Evolutionary conservation across 2,888 invertebrate genomes (phyloP).

Genomic region (Hylaea fasciaria): DNA sequence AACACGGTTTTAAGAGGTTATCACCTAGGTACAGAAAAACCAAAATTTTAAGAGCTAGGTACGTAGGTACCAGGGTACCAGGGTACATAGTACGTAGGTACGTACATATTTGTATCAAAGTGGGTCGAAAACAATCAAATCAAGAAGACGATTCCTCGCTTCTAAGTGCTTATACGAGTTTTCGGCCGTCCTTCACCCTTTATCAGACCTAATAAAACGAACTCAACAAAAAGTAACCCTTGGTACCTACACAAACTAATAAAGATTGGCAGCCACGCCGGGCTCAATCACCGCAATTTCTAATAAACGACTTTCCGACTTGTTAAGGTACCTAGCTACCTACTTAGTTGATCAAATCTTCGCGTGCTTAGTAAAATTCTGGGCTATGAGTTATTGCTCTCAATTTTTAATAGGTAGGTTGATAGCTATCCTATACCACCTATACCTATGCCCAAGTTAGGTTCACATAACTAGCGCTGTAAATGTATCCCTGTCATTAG

Average conservation of each 20-base stretch:
- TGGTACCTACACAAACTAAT: slow-evolving; percentile 51
- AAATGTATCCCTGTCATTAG: too few relatives aligned
- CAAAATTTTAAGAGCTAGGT: too few relatives aligned
- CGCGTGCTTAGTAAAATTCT: too few relatives aligned
- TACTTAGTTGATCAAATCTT: too few relatives aligned
- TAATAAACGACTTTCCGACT: slow-evolving; percentile 22
- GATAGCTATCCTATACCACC: not conserved
- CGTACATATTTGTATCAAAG: too few relatives aligned
- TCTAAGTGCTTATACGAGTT: slow-evolving; percentile 26
- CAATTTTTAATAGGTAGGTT: too few relatives aligned
- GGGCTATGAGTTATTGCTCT: too few relatives aligned
- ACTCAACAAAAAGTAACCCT: slow-evolving; percentile 50
- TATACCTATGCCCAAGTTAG: not conserved
- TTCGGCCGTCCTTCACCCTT: slow-evolving; percentile 41
- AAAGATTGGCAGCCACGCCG: slow-evolving; percentile 50
- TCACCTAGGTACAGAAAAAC: too few relatives aligned
- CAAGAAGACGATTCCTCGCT: slow-evolving; percentile 4
- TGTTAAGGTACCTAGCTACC: slow-evolving; percentile 23
- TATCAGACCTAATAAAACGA: slow-evolving; percentile 47
- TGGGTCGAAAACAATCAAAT: slow-evolving; percentile 21
- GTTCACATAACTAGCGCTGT: not conserved
- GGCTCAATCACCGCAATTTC: slow-evolving; percentile 11
- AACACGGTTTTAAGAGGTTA: too few relatives aligned
- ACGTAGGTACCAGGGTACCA: too few relatives aligned
- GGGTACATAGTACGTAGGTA: too few relatives aligned